These are phyloP conservation scores for Patella vulgata DNA, from an alignment of 1,140 invertebrate genomes.

Conservation along the genomic window DNA sequence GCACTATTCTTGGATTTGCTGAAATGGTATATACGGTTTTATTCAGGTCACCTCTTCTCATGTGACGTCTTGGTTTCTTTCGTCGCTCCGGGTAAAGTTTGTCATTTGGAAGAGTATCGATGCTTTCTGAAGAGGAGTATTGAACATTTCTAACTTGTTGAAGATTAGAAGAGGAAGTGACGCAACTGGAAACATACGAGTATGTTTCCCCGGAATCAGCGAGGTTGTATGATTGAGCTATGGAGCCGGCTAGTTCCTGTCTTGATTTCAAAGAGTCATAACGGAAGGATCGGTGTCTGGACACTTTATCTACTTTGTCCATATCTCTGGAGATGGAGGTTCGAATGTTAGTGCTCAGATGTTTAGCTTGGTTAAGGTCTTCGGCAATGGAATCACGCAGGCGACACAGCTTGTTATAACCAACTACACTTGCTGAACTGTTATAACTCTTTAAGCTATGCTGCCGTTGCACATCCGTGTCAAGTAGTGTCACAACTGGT, in stretches of 20 bases:
- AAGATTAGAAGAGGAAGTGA: conserved; percentile 15
- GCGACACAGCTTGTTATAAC: conserved; percentile 7
- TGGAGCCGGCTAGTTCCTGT: conserved; percentile 45
- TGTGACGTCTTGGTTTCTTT: too few relatives aligned
- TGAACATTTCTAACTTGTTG: too few relatives aligned
- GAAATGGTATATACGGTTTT: too few relatives aligned
- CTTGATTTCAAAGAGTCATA: conserved; percentile 33
- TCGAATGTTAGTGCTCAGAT: conserved; percentile 26
- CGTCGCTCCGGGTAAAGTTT: too few relatives aligned
- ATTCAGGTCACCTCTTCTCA: too few relatives aligned
- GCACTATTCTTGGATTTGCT: too few relatives aligned
- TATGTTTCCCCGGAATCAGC: conserved; percentile 40
- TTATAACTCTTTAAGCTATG: too few relatives aligned
- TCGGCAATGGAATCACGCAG: conserved; percentile 26
- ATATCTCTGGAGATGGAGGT: conserved; percentile 33
- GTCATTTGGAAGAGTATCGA: too few relatives aligned
- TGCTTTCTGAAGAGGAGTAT: too few relatives aligned
- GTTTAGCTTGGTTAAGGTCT: conserved; percentile 27
- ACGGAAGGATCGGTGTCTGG: conserved; percentile 17
- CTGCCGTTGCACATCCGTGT: conserved; percentile 3
- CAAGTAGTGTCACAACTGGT: neutral
- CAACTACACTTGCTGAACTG: conserved; percentile 12
- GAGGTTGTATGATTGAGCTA: conserved; percentile 44
- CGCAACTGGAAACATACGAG: conserved; percentile 43
- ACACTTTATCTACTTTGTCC: conserved; percentile 6